Base-by-base conservation (phyloP, 2,888 invertebrate genomes). In the Tachystola acroxantha region DNA sequence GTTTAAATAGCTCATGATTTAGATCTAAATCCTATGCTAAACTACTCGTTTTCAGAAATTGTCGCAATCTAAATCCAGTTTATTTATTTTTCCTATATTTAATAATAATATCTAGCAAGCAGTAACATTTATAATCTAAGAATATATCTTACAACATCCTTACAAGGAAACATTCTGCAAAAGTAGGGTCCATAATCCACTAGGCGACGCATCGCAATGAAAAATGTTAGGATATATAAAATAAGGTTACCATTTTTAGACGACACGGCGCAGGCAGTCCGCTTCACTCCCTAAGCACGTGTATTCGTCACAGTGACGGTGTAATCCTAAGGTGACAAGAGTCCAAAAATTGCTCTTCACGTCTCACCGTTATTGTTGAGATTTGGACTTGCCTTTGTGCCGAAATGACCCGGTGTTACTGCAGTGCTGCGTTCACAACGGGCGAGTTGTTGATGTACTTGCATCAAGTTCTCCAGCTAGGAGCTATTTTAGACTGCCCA, bases 351-450 rank as follows among this genome's bases (percentile, higher is more conserved):
- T 67, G 57, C 63, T 52, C 50, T 47, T 44, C 53, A 51, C 56
- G 55, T 57, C 36, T 36, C 51, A 40, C 42, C 46, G 57, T 65
- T 70, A 74, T 72, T 72, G 74, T 73, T 54, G 61, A 65, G 73
- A 70, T 75, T 75, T 69, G 58, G 58, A 57, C 60, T 53, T 47
- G 37, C 53, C 57, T 60, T 71, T 71, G 67, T 71, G 56, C 39
- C 40, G 25, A 22, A 50, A 61, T 62, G 59, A 64, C 61, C 62
- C 53, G 46, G 38, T 40, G 48, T 45, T 46, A 38, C 47, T 45
- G 33, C 37, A 36, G 42, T 57, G 64, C 50, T 46, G 40, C 48
- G 52, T 64, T 64, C 46, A 34, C 10, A 46, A 26, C 0, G 7
- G 28, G 6, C 38, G 7, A 27, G 16, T 16, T 3, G 6, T 16